Evolutionary conservation across 2,888 invertebrate species (phyloP).

Genomic region (Amphipoea oculea): DNA sequence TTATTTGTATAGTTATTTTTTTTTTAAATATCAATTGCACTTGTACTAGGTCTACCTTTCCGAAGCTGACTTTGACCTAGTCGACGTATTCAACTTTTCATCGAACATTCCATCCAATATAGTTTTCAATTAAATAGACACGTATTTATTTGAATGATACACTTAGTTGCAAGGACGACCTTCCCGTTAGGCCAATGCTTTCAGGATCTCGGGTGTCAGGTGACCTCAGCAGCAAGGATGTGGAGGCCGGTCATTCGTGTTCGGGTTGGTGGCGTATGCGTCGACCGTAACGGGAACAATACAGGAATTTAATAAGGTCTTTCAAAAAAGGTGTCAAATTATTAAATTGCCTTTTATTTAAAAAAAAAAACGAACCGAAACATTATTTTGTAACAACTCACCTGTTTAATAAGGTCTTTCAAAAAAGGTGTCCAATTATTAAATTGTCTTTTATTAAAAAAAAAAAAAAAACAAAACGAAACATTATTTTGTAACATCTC

Average conservation of each 20-base stretch:
- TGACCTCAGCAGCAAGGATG: conserved; percentile 74
- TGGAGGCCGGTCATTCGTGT: conserved; percentile 60
- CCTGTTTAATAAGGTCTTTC: conserved; percentile 27
- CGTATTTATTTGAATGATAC: conserved; percentile 4
- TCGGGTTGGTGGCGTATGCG: conserved; percentile 66
- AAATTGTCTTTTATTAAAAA: conserved; percentile 1
- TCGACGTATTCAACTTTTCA: not conserved
- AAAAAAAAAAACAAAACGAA: too few relatives aligned
- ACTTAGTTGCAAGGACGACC: conserved; percentile 54
- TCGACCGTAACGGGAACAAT: conserved; percentile 65
- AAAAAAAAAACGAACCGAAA: not conserved
- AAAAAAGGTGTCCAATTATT: conserved; percentile 59
- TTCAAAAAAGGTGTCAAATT: conserved; percentile 61
- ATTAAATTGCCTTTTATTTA: conserved; percentile 22
- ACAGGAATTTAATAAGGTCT: conserved; percentile 47
- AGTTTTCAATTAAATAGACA: not conserved
- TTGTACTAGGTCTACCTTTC: not conserved
- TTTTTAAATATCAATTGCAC: not conserved
- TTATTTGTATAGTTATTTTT: not conserved
- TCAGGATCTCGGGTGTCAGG: conserved; percentile 75
- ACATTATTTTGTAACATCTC: too few relatives aligned
- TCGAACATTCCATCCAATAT: not conserved
- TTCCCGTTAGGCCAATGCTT: conserved; percentile 75
- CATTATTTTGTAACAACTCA: not conserved
- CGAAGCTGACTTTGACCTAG: too few relatives aligned